Conservation (phyloP, 1,140 invertebrate genomes). For the Drosophila pseudoobscura region DNA sequence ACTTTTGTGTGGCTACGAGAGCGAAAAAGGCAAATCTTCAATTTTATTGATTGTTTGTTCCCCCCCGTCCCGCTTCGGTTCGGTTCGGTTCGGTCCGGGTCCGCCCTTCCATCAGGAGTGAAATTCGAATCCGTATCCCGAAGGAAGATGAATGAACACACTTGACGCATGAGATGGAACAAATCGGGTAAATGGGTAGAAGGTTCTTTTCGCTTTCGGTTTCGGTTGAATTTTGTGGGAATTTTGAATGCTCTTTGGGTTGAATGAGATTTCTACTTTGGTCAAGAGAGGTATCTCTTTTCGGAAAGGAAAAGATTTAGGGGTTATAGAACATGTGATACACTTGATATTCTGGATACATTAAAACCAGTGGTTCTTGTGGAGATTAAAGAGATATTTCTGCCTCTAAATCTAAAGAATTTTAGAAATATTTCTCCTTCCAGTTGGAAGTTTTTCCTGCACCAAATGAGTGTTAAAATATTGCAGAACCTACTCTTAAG, state of each 20-base stretch:
- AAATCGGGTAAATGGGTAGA: conserved; percentile 20
- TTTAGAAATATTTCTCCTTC: too few relatives aligned
- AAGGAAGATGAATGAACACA: conserved; percentile 78
- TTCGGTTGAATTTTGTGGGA: background rate
- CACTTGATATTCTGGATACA: too few relatives aligned
- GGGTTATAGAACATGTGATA: too few relatives aligned
- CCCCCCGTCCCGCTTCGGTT: background rate
- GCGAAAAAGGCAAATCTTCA: conserved; percentile 75
- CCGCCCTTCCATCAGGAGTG: background rate
- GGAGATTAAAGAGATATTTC: too few relatives aligned
- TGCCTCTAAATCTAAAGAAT: too few relatives aligned
- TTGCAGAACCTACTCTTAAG: too few relatives aligned
- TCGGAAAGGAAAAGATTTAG: too few relatives aligned
- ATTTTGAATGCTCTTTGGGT: conserved; percentile 20
- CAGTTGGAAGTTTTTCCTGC: too few relatives aligned
- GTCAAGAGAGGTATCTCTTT: too few relatives aligned
- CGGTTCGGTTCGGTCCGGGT: conserved; percentile 29
- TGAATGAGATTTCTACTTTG: background rate
- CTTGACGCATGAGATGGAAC: conserved; percentile 60
- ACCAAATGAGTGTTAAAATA: too few relatives aligned
- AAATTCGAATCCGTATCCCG: conserved; percentile 48
- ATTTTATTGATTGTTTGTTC: conserved; percentile 75
- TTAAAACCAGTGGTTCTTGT: too few relatives aligned
- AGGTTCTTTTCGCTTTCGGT: background rate
- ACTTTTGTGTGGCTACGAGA: conserved; percentile 62